Base-by-base conservation (phyloP, 2,113 vertebrate genomes). In the Protobothrops flavoviridis region DNA sequence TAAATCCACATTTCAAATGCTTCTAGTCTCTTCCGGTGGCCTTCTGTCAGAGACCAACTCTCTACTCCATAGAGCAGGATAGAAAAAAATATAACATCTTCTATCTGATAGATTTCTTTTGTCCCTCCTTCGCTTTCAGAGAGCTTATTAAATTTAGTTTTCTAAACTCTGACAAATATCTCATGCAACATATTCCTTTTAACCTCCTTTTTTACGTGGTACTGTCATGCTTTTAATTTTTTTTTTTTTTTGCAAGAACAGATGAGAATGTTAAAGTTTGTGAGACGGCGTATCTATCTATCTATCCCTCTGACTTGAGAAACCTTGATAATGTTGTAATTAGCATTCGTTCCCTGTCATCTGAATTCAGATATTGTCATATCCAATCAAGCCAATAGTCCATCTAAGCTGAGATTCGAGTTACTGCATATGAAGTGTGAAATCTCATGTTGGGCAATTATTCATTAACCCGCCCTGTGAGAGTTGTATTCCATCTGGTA, bases 271-370 rank as follows among this genome's bases (percentile, higher is more conserved):
- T 87, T 90, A 43, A 45, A 43, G 33, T 43, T 87, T 93, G 20
- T 53, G 55, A 90, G 92, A 61, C 13, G 9, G 45, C 23, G 12
- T 61, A 10, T 33, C 29, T 69, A 39, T 33, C 29, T 69, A 39
- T 90, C 52, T 86, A 87, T 61, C 33, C 53, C 59, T 87, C 89
- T 43, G 56, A 87, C 43, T 43, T n/a, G 48, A 53, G 88, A 90
- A 55, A 64, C 56, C 55, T 86, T 87, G 23, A 13, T 87, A 91
- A 91, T 91, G 7, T 74, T 88, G 85, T 15, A 91, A 93, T 93
- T 93, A 91, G 85, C 74, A 88, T 91, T 88, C 85, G 15, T 74
- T 91, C 88, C 93, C 64, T 90, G 89, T 48, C 23, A 1, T 90
- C 45, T 90, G 74, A 86, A 55, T 69, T 64, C 17, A 26, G 50